These are phyloP conservation scores for Muscina levida DNA, from an alignment of 2,888 invertebrate species.

Conservation along the genomic window DNA sequence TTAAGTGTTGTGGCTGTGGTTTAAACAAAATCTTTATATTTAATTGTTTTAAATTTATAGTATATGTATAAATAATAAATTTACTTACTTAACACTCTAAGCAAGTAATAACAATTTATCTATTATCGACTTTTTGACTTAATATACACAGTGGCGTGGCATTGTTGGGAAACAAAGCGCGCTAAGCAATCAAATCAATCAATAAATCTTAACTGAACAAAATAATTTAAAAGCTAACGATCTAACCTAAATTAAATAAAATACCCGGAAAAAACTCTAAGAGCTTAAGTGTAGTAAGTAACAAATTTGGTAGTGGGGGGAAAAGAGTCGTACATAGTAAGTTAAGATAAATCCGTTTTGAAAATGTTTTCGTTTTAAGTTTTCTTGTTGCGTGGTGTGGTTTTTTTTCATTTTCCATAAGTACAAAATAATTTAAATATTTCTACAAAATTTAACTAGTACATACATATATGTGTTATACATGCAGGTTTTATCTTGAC, in stretches of 20 bases:
- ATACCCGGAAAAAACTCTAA: conserved; percentile 44
- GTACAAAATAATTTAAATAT: conserved; percentile 48
- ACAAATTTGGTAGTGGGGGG: conserved; percentile 23
- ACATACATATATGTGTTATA: too few species aligned
- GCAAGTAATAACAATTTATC: conserved; percentile 62
- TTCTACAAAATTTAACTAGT: conserved; percentile 52
- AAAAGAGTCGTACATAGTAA: conserved; percentile 29
- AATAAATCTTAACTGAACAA: neutral
- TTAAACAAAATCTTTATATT: conserved; percentile 48
- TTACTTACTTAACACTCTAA: conserved; percentile 45
- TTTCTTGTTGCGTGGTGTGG: neutral
- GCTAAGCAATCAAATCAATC: too few species aligned
- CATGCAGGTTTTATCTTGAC: conserved; percentile 21
- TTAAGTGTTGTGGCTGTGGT: too few species aligned
- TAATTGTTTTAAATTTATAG: too few species aligned
- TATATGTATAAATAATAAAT: conserved; percentile 40
- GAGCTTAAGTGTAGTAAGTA: conserved; percentile 49
- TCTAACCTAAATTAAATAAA: conserved; percentile 39
- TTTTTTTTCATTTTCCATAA: conserved; percentile 33
- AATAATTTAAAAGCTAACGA: neutral
- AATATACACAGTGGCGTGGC: conserved; percentile 25
- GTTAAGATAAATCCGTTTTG: conserved; percentile 34
- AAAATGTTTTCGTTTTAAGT: conserved; percentile 16
- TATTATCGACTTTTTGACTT: conserved; percentile 49
- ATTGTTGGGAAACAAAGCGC: conserved; percentile 1